Conservation (phyloP, 1,140 invertebrate genomes). For the Varroa destructor region DNA sequence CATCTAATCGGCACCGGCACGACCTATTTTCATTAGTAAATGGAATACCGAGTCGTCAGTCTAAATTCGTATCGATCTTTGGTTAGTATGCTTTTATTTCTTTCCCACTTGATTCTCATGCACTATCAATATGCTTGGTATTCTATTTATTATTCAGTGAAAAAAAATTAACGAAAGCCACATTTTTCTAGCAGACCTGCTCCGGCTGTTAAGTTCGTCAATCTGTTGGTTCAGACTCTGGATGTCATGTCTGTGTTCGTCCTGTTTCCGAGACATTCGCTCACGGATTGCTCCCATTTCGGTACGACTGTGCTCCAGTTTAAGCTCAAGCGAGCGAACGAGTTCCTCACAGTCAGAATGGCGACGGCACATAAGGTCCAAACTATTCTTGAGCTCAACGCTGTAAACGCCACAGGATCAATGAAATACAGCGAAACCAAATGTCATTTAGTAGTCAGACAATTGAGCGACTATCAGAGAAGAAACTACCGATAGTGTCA, state of each 20-base stretch:
- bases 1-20: too few relatives aligned
- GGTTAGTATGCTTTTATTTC: too few relatives aligned
- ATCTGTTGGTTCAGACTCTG: not conserved
- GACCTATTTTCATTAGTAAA: too few relatives aligned
- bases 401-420: not conserved
- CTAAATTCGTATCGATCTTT: too few relatives aligned
- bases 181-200: not conserved
- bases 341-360: conserved; percentile 17
- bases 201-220: conserved; percentile 5
- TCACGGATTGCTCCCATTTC: not conserved
- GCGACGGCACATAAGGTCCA: conserved; percentile 24
- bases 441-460: too few relatives aligned
- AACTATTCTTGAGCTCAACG: conserved; percentile 18
- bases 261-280: not conserved
- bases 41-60: too few relatives aligned
- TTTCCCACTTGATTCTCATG: too few relatives aligned
- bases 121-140: too few relatives aligned
- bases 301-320: not conserved
- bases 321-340: not conserved
- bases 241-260: not conserved
- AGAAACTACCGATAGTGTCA: too few relatives aligned
- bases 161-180: too few relatives aligned
- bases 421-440: not conserved
- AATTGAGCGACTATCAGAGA: too few relatives aligned
- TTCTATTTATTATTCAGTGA: too few relatives aligned